Conservation (phyloP, 2,797 vertebrate genomes). For the Artibeus lituratus region DNA sequence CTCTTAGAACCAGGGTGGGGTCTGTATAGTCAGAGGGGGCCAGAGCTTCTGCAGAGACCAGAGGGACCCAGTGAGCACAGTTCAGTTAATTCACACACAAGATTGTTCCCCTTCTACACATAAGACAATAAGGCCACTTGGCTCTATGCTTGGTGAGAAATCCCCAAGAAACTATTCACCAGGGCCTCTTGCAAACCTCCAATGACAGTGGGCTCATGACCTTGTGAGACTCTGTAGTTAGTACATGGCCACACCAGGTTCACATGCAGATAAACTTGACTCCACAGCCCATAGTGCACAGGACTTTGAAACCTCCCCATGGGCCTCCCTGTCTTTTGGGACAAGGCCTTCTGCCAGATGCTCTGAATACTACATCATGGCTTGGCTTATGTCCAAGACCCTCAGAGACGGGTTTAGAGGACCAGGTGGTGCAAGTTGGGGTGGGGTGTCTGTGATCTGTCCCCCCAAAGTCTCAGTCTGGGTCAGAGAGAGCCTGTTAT, state of each 20-base stretch:
- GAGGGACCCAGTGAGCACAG: not conserved
- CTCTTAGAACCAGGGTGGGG: not conserved
- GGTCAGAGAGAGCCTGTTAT: not conserved
- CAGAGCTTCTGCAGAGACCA: not conserved
- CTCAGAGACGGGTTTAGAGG: not conserved
- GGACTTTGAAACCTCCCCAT: not conserved
- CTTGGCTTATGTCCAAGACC: not conserved
- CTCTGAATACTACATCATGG: not conserved
- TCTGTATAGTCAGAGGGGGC: not conserved
- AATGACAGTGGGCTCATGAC: not conserved
- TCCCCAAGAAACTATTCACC: not conserved
- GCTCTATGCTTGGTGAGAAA: not conserved
- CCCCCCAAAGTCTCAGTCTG: not conserved
- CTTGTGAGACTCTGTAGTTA: not conserved
- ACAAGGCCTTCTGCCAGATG: not conserved
- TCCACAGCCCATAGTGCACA: not conserved
- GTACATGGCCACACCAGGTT: not conserved
- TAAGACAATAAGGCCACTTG: not conserved
- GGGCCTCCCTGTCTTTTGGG: not conserved
- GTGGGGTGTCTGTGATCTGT: not conserved
- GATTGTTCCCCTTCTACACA: not conserved
- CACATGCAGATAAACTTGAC: not conserved
- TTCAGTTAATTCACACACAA: not conserved
- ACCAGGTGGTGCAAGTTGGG: not conserved
- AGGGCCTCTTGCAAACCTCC: not conserved